Evolutionary conservation across 2,797 vertebrate species (phyloP).

Genomic region (Spea hammondii): DNA sequence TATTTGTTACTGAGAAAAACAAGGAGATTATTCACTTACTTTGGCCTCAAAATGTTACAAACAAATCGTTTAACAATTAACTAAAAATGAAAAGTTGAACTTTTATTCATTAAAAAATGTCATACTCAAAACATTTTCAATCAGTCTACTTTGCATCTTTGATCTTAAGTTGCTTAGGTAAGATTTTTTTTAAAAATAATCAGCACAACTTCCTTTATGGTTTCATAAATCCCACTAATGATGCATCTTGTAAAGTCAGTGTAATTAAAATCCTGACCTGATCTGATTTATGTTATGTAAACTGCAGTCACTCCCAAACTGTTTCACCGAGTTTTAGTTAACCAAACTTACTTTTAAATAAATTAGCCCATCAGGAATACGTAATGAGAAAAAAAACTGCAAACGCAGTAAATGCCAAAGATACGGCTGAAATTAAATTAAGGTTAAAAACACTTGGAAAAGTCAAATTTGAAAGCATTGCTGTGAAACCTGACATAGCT

Average conservation of each 20-base stretch:
- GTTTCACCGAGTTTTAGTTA: neutral
- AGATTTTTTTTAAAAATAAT: slow-evolving; percentile 65
- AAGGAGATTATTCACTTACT: too few species aligned
- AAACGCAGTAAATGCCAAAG: neutral
- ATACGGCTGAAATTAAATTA: too few species aligned
- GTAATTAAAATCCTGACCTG: slow-evolving; percentile 64
- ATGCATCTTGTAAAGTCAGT: slow-evolving; percentile 66
- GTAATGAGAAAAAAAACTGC: neutral
- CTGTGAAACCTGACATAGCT: neutral
- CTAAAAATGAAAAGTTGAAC: too few species aligned
- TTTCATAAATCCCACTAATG: slow-evolving; percentile 72
- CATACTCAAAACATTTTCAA: too few species aligned
- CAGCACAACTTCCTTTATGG: slow-evolving; percentile 70
- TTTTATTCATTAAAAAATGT: too few species aligned
- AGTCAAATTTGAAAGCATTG: too few species aligned
- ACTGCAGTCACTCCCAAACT: slow-evolving; percentile 28
- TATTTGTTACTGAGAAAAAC: too few species aligned
- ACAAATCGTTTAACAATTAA: too few species aligned
- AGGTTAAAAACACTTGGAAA: too few species aligned
- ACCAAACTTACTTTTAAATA: neutral
- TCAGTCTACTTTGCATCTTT: neutral
- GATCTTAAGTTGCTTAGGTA: slow-evolving; percentile 60
- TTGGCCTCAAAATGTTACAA: too few species aligned
- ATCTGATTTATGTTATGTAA: slow-evolving; percentile 57
- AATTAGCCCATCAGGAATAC: slow-evolving; percentile 14